These are phyloP conservation scores for Prietella phreatophila DNA, from an alignment of 2,113 vertebrate species.

Conservation along the genomic window DNA sequence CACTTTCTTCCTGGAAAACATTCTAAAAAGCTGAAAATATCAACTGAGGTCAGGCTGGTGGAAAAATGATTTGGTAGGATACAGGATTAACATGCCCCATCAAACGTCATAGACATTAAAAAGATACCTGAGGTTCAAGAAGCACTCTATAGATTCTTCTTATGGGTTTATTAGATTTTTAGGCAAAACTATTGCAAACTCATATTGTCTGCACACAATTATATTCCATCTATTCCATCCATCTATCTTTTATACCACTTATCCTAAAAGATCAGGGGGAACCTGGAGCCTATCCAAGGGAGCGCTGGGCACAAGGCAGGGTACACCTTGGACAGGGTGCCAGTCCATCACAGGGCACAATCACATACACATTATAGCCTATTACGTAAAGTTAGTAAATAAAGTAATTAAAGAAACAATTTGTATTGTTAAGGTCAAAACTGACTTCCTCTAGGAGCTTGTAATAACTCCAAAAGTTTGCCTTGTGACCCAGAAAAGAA, in stretches of 20 bases:
- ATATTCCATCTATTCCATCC: too few relatives aligned
- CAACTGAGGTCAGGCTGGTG: conserved; percentile 48
- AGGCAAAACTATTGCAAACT: background rate
- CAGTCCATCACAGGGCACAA: too few relatives aligned
- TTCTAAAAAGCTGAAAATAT: conserved; percentile 39
- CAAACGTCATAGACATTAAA: conserved; percentile 25
- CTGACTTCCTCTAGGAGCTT: background rate
- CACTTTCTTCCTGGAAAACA: conserved; percentile 11
- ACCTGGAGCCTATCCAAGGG: too few relatives aligned
- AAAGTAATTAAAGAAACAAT: background rate
- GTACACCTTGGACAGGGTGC: too few relatives aligned
- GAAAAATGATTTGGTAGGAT: conserved; percentile 50
- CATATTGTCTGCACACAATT: background rate
- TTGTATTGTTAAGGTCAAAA: background rate
- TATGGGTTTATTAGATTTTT: background rate
- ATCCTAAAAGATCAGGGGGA: too few relatives aligned
- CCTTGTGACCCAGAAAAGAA: conserved; percentile 32
- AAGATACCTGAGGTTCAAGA: background rate
- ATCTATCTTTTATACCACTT: too few relatives aligned
- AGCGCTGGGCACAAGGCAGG: too few relatives aligned
- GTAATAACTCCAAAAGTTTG: background rate
- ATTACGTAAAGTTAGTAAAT: background rate
- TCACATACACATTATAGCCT: background rate
- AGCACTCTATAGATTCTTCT: conserved; percentile 26
- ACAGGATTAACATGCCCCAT: conserved; percentile 46